Percentiles rank a stretch among this genome's conserved stretches.
Evolutionary conservation across 2,888 invertebrate genomes (phyloP).

Genomic region (Nephrotoma appendiculata): DNA sequence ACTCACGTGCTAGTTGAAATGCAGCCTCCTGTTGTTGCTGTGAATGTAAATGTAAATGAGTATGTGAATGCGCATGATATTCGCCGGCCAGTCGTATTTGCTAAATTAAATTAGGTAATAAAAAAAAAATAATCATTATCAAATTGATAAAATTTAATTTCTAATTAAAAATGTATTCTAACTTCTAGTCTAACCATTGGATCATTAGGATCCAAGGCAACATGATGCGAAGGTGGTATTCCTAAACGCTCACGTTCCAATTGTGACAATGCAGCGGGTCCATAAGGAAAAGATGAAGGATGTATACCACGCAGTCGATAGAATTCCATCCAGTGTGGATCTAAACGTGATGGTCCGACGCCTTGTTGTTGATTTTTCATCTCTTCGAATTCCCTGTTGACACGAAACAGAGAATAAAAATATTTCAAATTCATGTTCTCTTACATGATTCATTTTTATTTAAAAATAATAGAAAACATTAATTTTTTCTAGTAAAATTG

Average conservation of each 20-base stretch:
- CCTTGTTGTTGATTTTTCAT: slow-evolving; percentile 52
- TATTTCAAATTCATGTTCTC: slow-evolving; percentile 14
- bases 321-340: slow-evolving; percentile 79
- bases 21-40: slow-evolving; percentile 46
- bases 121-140: neutral
- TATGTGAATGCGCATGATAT: slow-evolving; percentile 86
- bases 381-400: slow-evolving; percentile 61
- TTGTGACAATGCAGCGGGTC: slow-evolving; percentile 65
- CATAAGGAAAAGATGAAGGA: slow-evolving; percentile 49
- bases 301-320: slow-evolving; percentile 54
- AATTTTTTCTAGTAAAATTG: neutral
- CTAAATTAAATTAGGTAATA: slow-evolving; percentile 5
- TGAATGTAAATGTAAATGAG: slow-evolving; percentile 83
- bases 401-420: neutral
- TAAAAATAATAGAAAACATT: neutral
- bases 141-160: neutral
- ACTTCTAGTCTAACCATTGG: slow-evolving; percentile 49
- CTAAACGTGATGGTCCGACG: slow-evolving; percentile 48
- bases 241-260: slow-evolving; percentile 80
- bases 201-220: slow-evolving; percentile 60
- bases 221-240: slow-evolving; percentile 46
- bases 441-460: neutral
- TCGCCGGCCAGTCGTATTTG: slow-evolving; percentile 89
- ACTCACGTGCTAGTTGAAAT: slow-evolving; percentile 43
- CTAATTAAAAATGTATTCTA: neutral